Evolutionary conservation across 2,113 vertebrate genomes (phyloP), one percentile per base, ranked within the genome.

Genomic region (Ammodytes dubius): DNA sequence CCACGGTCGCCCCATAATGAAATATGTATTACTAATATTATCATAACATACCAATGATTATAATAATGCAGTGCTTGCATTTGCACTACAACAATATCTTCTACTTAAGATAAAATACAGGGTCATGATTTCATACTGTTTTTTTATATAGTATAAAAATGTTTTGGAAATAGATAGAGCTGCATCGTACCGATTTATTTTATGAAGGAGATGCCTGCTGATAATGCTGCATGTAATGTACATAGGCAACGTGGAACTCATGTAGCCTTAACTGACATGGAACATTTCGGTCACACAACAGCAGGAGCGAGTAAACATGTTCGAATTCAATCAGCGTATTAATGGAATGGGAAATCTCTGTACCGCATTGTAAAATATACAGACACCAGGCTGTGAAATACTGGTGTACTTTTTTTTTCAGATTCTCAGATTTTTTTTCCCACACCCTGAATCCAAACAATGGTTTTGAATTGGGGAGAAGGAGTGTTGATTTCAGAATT

Each of bases 221-320:
- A 78, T 60, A 73, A 78, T 42, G 46, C 57, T 59, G 35, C 40
- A 46, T 46, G 49, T 46, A 72, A 46, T 46, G 49, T 46, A 72
- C 49, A 6, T 1, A 13, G 42, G 46, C 54, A 46, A 37, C 12
- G 10, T 60, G 67, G 69, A 82, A 66, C 27, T 27, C 37, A 39
- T 70, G 64, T 45, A 56, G 57, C 63, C 64, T 79, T 60, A 53
- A 63, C 67, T 89, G 93, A 93, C 71, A 84, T 63, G 77, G 87
- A 91, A 87, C 64, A 88, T 87, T 86, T 92, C 87, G 88, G 90
- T 90, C 60, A 19, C 43, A 71, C 17, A 68, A 52, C 46, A 52
- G 65, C 64, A 68, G 77, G 57, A 74, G 76, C 39, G 52, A 85
- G 65, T 69, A 82, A 81, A 77, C 71, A 81, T 77, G 68, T 63